phyloP scores from a whole-genome alignment of 2,888 invertebrate genomes.

The Pegoplata infirma region DNA sequence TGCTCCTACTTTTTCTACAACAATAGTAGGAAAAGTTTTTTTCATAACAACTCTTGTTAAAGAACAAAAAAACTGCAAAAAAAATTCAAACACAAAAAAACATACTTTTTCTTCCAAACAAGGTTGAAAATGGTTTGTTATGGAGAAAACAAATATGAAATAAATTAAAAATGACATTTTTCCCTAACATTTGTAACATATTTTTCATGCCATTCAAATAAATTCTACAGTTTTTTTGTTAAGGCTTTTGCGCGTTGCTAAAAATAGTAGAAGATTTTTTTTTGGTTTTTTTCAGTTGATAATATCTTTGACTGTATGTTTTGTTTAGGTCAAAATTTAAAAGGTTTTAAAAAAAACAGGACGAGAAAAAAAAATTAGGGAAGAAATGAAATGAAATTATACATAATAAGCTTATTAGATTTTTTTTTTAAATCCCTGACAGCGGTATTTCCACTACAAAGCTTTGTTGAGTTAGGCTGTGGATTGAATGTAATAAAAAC shows the following conservation, averaged over 20 bases:
- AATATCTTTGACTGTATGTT: constrained; percentile 11
- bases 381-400: constrained; percentile 15
- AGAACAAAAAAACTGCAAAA: constrained; percentile 9
- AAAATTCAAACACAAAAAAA: constrained; percentile 7
- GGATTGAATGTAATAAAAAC: neutral
- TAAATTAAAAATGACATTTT: constrained; percentile 51
- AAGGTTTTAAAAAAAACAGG: constrained; percentile 16
- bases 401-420: constrained; percentile 44
- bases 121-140: constrained; percentile 11
- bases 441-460: constrained; percentile 13
- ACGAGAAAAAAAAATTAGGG: neutral
- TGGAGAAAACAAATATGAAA: constrained; percentile 37
- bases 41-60: neutral
- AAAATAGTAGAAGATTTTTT: constrained; percentile 4
- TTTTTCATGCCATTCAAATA: constrained; percentile 38
- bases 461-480: neutral
- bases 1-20: constrained; percentile 5
- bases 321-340: constrained; percentile 38
- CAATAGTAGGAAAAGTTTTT: neutral
- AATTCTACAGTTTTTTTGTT: neutral
- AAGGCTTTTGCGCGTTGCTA: constrained; percentile 9
- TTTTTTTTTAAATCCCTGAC: constrained; percentile 18
- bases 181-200: constrained; percentile 57
- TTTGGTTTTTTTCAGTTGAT: neutral
- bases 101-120: constrained; percentile 3